Percentiles rank a stretch among this genome's conserved stretches.
Conservation (phyloP, 1,140 invertebrate genomes). For the Drosophila setifemur region DNA sequence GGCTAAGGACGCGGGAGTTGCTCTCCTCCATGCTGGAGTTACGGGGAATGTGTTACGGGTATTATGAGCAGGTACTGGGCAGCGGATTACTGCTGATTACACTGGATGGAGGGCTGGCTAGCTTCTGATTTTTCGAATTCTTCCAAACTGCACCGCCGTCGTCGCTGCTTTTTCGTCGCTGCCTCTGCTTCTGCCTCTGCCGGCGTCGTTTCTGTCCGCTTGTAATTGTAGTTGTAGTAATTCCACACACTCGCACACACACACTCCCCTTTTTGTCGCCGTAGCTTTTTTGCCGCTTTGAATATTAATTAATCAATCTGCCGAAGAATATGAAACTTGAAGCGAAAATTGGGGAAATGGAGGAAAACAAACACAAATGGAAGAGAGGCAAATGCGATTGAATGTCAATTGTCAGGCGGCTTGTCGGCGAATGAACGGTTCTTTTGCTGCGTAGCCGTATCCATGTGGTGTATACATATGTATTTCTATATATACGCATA, state of each 20-base stretch:
- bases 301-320: slow-evolving; percentile 61
- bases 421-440: slow-evolving; percentile 56
- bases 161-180: not conserved
- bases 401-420: slow-evolving; percentile 43
- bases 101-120: slow-evolving; percentile 34
- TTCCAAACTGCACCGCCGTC: slow-evolving; percentile 24
- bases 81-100: not conserved
- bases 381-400: slow-evolving; percentile 8
- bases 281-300: slow-evolving; percentile 32
- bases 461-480: slow-evolving; percentile 15
- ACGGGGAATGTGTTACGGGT: not conserved
- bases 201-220: slow-evolving; percentile 1
- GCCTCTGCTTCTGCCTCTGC: slow-evolving; percentile 4
- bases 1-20: slow-evolving; percentile 39
- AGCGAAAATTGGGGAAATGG: slow-evolving; percentile 5
- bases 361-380: slow-evolving; percentile 30
- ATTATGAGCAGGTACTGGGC: not conserved
- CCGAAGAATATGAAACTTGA: slow-evolving; percentile 25
- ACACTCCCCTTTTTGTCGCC: slow-evolving; percentile 19
- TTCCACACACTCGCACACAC: slow-evolving; percentile 4
- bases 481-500: not conserved
- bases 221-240: slow-evolving; percentile 3
- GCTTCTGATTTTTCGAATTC: slow-evolving; percentile 30
- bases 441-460: slow-evolving; percentile 29
- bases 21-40: slow-evolving; percentile 28